Conservation (phyloP, 2,888 invertebrate species). For the Oligia fasciuncula region DNA sequence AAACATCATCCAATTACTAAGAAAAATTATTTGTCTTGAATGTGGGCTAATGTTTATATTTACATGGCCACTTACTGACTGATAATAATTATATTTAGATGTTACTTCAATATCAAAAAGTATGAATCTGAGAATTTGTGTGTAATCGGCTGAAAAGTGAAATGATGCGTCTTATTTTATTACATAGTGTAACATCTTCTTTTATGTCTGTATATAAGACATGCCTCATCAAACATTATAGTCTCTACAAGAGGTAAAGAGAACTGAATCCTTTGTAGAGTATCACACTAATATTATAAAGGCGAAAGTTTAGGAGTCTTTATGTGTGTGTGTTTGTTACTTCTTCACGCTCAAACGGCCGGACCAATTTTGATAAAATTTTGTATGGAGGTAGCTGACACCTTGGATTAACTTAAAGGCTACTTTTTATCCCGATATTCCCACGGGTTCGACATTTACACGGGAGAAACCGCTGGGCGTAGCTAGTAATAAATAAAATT, state of each 20-base stretch:
- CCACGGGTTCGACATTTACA: too few species aligned
- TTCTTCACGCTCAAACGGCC: too few species aligned
- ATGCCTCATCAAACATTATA: background rate
- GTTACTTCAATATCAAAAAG: constrained; percentile 17
- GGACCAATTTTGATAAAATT: too few species aligned
- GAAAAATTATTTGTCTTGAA: constrained; percentile 23
- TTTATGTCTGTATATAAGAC: background rate
- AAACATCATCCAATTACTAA: constrained; percentile 29
- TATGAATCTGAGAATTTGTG: background rate
- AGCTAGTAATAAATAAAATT: too few species aligned
- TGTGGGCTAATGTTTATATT: constrained; percentile 33
- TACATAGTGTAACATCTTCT: background rate
- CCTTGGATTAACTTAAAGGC: too few species aligned
- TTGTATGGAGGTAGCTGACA: too few species aligned
- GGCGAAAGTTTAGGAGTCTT: too few species aligned
- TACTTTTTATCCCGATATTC: too few species aligned
- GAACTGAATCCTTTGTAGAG: too few species aligned
- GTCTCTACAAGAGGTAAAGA: background rate
- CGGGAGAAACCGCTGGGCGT: too few species aligned
- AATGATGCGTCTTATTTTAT: constrained; percentile 20
- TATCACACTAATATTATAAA: too few species aligned
- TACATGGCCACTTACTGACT: constrained; percentile 14
- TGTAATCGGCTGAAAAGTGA: background rate
- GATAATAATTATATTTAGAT: constrained; percentile 45
- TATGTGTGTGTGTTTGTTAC: too few species aligned